Percentiles rank a stretch among this genome's conserved stretches.
These are phyloP conservation scores for Phrynosoma platyrhinos DNA, from an alignment of 2,113 vertebrate genomes.

Conservation along the genomic window DNA sequence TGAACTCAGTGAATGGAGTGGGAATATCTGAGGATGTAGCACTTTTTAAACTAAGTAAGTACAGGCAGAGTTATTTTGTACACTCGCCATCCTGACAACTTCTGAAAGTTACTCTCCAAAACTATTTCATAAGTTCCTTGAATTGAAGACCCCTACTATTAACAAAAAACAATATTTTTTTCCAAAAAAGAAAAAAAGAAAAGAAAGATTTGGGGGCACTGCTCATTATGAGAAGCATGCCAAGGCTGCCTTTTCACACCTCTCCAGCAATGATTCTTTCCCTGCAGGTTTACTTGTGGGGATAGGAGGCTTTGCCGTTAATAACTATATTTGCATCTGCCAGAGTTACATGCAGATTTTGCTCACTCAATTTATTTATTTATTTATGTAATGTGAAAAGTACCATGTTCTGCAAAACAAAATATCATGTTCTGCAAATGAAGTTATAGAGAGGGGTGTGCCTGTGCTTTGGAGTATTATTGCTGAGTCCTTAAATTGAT, in stretches of 20 bases:
- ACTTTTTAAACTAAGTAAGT: neutral
- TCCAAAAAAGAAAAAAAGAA: neutral
- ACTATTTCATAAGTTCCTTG: neutral
- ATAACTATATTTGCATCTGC: constrained; percentile 15
- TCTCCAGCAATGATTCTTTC: neutral
- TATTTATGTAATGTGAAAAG: neutral
- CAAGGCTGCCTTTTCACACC: neutral
- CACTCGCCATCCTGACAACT: too few species aligned
- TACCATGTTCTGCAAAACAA: constrained; percentile 18
- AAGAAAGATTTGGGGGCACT: neutral
- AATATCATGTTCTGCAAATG: constrained; percentile 15
- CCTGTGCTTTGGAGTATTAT: constrained; percentile 12
- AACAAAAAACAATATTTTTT: neutral
- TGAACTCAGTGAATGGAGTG: too few species aligned
- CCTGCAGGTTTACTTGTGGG: neutral
- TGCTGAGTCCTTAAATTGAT: constrained; percentile 60
- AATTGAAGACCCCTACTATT: neutral
- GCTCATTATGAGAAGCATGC: neutral
- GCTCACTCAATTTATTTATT: neutral
- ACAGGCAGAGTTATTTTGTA: too few species aligned
- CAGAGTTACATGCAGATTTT: neutral
- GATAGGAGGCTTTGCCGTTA: neutral
- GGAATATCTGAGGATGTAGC: neutral
- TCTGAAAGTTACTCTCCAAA: neutral
- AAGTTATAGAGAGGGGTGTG: constrained; percentile 34